Base-by-base conservation (phyloP, 2,113 vertebrate species). In the Sinosuthora webbiana region DNA sequence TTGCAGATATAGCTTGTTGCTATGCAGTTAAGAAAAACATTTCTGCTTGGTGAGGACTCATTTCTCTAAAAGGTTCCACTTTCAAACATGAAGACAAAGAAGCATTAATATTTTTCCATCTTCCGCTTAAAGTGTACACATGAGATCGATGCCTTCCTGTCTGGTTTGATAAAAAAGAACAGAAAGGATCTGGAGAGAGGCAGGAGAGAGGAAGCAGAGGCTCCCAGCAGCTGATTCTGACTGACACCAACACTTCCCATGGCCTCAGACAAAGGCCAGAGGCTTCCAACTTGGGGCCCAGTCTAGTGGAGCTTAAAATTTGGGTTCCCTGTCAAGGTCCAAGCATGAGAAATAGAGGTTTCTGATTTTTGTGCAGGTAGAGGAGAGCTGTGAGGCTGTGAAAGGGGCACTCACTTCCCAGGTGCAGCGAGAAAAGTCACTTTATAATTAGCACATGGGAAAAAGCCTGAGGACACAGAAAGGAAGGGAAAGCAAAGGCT, bases 1-100 rank as follows among this genome's bases (percentile, higher is more conserved):
- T 93, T 95, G 85, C 83, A 87, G 87, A 93, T 92, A 82, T 39
- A 85, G 88, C 91, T 96, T 94, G 89, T 94, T 97, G 94, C 91
- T 96, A 95, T 92, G 93, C 93, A 94, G 93, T 63, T 85, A 93
- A 75, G 86, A 81, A 93, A 92, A 95, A 92, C 64, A 82, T 65
- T 73, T 80, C 53, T 47, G 57, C 69, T 75, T 83, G 70, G 56
- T 92, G 80, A 92, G 83, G 83, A 79, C 59, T 56, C 60, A 59
- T 90, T 92, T 94, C 84, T 97, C 95, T 83, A 95, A 92, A 93
- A 88, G 81, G 64, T 75, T 93, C 80, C n/a, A 56, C 75, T 90
- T 92, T 75, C 59, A 83, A 91, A 84, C 65, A n/a, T 2, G 33
- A 92, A 89, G 71, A 91, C 75, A 92, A 78, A 92, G 81, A 91